Percentiles rank a stretch among this genome's conserved stretches.
These are phyloP conservation scores for Catharus minimus DNA, from an alignment of 2,113 vertebrate species.

Conservation along the genomic window DNA sequence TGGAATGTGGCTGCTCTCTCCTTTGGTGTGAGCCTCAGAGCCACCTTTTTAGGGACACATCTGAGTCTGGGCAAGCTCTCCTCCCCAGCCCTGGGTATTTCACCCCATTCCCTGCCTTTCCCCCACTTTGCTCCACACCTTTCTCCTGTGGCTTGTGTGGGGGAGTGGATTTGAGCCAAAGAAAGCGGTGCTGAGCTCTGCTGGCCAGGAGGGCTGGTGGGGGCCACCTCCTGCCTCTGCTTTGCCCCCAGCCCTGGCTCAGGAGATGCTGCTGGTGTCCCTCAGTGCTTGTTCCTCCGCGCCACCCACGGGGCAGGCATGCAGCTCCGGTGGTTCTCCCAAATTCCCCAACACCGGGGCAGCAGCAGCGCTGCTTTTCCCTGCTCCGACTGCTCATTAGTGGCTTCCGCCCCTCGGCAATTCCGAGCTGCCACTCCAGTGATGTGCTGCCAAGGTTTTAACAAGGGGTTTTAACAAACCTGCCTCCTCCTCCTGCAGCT, in stretches of 20 bases:
- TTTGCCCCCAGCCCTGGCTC: neutral
- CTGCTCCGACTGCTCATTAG: neutral
- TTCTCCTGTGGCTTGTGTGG: rapidly evolving
- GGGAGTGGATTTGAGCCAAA: neutral
- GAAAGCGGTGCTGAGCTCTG: rapidly evolving
- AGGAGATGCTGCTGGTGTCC: neutral
- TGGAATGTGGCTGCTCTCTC: neutral
- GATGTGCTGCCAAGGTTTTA: constrained; percentile 48
- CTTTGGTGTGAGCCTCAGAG: neutral
- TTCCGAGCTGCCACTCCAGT: neutral
- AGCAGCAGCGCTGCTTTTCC: neutral
- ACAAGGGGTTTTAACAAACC: constrained; percentile 20
- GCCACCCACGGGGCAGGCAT: neutral
- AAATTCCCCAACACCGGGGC: rapidly evolving
- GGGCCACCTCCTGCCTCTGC: neutral
- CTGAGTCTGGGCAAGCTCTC: neutral
- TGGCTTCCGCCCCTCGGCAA: neutral
- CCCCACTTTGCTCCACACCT: neutral
- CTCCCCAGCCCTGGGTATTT: neutral
- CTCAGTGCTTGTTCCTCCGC: neutral
- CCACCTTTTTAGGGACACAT: rapidly evolving
- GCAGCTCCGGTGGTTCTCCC: neutral
- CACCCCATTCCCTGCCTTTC: neutral
- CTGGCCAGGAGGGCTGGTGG: neutral
- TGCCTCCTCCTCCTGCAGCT: neutral